These are phyloP conservation scores for Tetraneura akinire DNA, from an alignment of 1,140 invertebrate species.

Conservation along the genomic window DNA sequence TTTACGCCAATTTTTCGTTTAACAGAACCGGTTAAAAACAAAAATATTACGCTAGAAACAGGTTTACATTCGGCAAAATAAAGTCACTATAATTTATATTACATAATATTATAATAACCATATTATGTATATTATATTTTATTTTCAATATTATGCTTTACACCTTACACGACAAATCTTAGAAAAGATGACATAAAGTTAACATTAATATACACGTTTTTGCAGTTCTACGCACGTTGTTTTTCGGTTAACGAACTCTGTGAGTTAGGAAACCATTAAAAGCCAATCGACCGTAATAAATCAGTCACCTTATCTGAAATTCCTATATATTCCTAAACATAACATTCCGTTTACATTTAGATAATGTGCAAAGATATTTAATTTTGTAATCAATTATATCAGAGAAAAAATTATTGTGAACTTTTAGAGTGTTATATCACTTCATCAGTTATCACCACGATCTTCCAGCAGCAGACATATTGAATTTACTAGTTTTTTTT, in stretches of 20 bases:
- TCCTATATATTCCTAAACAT: not conserved
- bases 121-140: too few relatives aligned
- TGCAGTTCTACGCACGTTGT: not conserved
- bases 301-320: not conserved
- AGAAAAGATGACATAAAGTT: not conserved
- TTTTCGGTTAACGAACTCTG: conserved; percentile 32
- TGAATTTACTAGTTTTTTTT: not conserved
- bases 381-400: too few relatives aligned
- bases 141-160: not conserved
- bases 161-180: not conserved
- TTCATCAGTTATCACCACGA: too few relatives aligned
- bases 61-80: conserved; percentile 6
- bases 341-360: too few relatives aligned
- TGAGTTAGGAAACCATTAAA: not conserved
- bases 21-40: not conserved
- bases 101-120: too few relatives aligned
- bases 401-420: too few relatives aligned
- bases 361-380: too few relatives aligned
- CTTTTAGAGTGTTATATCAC: too few relatives aligned
- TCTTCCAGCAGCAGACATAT: too few relatives aligned
- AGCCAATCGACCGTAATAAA: not conserved
- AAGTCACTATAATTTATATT: conserved; percentile 14
- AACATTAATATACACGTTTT: conserved; percentile 4
- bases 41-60: not conserved
- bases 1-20: conserved; percentile 9